Evolutionary conservation across 2,888 invertebrate genomes (phyloP).

Genomic region (Cryptophagus acutangulus): DNA sequence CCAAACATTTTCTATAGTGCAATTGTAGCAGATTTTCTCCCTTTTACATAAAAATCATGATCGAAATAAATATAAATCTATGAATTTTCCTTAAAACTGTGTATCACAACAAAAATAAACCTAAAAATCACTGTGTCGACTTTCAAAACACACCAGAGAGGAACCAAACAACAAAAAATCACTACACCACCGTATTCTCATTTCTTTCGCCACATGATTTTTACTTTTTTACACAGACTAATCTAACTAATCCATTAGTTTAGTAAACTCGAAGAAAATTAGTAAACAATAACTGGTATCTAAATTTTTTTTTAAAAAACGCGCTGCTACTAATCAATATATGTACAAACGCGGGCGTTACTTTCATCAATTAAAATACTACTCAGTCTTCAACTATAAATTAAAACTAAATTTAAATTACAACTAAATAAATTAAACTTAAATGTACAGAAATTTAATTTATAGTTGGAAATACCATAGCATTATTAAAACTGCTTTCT

Average conservation of each 20-base stretch:
- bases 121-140: background rate
- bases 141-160: background rate
- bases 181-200: no score
- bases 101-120: background rate
- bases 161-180: background rate
- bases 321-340: constrained; percentile 6
- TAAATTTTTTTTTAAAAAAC: constrained; percentile 5
- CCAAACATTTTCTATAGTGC: no score
- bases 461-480: constrained; percentile 5
- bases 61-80: no score
- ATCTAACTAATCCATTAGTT: background rate
- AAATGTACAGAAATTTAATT: background rate
- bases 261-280: background rate
- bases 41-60: no score
- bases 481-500: no score
- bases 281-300: constrained; percentile 14
- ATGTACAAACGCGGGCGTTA: constrained; percentile 11
- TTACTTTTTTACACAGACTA: no score
- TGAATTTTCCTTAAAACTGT: no score
- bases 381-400: constrained; percentile 26
- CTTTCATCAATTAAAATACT: constrained; percentile 20
- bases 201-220: no score
- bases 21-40: no score
- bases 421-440: background rate
- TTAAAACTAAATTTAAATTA: constrained; percentile 11